Conservation (phyloP, 2,797 vertebrate species). For the Fistularia commersonii region DNA sequence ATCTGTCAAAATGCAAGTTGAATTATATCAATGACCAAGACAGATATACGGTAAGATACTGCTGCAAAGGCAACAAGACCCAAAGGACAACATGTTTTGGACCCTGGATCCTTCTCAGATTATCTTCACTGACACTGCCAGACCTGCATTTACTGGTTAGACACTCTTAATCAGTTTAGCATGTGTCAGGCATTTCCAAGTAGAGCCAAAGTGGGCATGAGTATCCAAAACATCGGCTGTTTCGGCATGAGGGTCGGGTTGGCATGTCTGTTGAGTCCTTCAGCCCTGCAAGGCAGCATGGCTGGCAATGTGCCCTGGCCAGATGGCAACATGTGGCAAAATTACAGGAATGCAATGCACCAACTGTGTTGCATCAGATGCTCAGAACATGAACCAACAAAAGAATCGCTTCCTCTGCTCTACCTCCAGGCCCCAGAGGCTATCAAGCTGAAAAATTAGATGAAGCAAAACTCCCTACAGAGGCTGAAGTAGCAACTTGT, state of each 20-base stretch:
- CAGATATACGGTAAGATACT: not conserved
- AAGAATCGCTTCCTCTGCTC: too few species aligned
- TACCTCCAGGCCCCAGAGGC: too few species aligned
- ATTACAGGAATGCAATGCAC: constrained; percentile 47
- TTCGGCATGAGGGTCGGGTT: constrained; percentile 54
- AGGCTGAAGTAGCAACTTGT: too few species aligned
- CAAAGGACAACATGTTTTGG: constrained; percentile 29
- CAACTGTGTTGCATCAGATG: constrained; percentile 22
- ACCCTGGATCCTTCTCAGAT: constrained; percentile 38
- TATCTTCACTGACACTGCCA: constrained; percentile 43
- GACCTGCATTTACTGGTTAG: constrained; percentile 44
- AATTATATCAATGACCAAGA: too few species aligned
- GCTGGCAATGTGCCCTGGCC: constrained; percentile 51
- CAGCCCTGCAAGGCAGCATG: constrained; percentile 7
- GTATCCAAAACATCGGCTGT: constrained; percentile 48
- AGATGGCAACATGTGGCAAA: constrained; percentile 74
- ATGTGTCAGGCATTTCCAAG: constrained; percentile 49
- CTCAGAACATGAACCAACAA: constrained; percentile 24
- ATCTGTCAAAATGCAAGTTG: too few species aligned
- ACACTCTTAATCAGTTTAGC: constrained; percentile 66
- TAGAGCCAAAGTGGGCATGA: constrained; percentile 43
- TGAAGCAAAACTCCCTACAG: too few species aligned
- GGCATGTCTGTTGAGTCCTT: too few species aligned
- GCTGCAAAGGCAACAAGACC: not conserved
- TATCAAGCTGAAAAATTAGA: too few species aligned